Conservation (phyloP, 2,113 vertebrate species). For the Prietella phreatophila region DNA sequence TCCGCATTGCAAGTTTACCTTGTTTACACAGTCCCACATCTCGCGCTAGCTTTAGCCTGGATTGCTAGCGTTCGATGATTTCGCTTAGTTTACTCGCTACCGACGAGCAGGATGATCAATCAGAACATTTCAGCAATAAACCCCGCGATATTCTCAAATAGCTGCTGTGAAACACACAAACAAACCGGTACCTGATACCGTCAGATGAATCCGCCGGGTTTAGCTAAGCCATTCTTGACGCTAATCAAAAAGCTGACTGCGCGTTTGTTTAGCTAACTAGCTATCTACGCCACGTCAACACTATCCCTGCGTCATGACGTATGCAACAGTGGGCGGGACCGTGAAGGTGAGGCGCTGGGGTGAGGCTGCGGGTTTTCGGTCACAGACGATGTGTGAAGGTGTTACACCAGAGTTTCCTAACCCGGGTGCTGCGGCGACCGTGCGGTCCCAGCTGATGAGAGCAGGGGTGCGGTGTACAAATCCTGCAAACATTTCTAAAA, state of each 20-base stretch:
- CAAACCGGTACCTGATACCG: constrained; percentile 20
- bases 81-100: no score
- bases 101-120: no score
- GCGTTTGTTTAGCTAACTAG: constrained; percentile 15
- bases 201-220: neutral
- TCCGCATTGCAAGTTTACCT: neutral
- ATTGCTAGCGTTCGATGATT: neutral
- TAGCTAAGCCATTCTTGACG: constrained; percentile 52
- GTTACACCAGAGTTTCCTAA: neutral
- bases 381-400: neutral
- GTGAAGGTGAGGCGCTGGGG: neutral
- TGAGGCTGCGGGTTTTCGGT: neutral
- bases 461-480: no score
- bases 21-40: neutral
- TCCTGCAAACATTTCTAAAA: no score
- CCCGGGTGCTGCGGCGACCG: no score
- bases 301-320: constrained; percentile 67
- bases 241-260: neutral
- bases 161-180: neutral
- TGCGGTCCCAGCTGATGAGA: no score
- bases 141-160: neutral
- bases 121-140: neutral
- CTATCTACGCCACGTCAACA: constrained; percentile 75
- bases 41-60: neutral
- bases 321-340: neutral